phyloP scores from a whole-genome alignment of 2,888 invertebrate species.

The Archaeoteleia sp. region DNA sequence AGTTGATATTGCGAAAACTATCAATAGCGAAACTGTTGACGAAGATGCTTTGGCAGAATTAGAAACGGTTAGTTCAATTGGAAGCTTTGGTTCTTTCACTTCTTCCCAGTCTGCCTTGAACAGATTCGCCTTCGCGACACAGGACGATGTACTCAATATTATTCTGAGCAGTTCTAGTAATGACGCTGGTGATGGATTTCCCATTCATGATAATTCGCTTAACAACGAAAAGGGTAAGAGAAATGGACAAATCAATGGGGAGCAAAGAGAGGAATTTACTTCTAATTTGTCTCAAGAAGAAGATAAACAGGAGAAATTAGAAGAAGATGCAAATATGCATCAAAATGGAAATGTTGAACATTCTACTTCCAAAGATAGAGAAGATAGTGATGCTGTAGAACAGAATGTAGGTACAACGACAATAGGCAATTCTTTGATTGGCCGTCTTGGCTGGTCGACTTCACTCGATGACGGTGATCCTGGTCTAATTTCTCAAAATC shows the following conservation, averaged over 20 bases:
- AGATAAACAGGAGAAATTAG: too few species aligned
- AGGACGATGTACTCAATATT: constrained; percentile 84
- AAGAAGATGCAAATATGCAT: too few species aligned
- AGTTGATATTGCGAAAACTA: constrained; percentile 85
- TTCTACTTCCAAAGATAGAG: constrained; percentile 12
- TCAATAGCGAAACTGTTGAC: constrained; percentile 72
- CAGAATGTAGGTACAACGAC: constrained; percentile 51
- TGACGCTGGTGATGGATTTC: too few species aligned
- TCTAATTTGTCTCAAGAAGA: too few species aligned
- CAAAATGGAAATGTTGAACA: constrained; percentile 20
- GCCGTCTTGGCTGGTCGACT: constrained; percentile 81
- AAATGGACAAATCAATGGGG: too few species aligned
- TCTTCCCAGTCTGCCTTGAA: constrained; percentile 68
- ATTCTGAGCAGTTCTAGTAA: constrained; percentile 76
- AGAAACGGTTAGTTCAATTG: constrained; percentile 70
- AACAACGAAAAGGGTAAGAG: too few species aligned
- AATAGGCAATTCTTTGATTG: constrained; percentile 81
- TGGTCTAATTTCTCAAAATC: constrained; percentile 72
- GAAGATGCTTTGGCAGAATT: constrained; percentile 65
- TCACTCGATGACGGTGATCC: constrained; percentile 77
- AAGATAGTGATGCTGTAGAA: not conserved
- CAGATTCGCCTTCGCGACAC: too few species aligned
- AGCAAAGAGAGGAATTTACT: too few species aligned
- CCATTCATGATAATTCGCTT: too few species aligned
- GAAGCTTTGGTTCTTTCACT: constrained; percentile 70